These are phyloP conservation scores for Calcarius lapponicus DNA, from an alignment of 2,797 vertebrate species.

Conservation along the genomic window DNA sequence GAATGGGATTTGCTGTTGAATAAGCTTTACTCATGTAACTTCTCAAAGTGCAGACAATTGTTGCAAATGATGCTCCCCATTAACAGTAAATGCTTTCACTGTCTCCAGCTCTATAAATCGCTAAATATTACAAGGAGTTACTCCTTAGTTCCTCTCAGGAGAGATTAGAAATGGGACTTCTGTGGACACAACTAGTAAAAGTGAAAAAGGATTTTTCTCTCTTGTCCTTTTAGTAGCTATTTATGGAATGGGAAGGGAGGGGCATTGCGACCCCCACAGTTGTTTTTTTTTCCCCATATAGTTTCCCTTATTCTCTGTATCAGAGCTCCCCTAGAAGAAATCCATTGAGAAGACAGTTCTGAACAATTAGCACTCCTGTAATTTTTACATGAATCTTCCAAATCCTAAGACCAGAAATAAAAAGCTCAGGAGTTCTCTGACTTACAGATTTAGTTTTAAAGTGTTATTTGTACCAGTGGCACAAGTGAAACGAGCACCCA, in stretches of 20 bases:
- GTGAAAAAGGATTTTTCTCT: neutral
- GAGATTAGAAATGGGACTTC: constrained; percentile 47
- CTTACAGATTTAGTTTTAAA: neutral
- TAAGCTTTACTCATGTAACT: constrained; percentile 26
- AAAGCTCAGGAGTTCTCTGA: neutral
- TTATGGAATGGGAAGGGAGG: neutral
- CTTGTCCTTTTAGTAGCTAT: constrained; percentile 33
- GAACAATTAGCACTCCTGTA: neutral
- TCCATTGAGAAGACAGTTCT: neutral
- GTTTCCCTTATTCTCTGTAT: neutral
- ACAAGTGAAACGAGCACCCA: accelerated
- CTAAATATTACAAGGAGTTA: constrained; percentile 51
- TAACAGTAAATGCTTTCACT: constrained; percentile 56
- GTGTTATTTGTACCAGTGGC: neutral
- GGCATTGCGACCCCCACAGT: neutral
- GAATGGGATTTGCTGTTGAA: neutral
- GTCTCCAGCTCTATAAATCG: constrained; percentile 45
- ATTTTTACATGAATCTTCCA: neutral
- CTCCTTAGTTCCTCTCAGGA: constrained; percentile 13
- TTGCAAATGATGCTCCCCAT: constrained; percentile 58
- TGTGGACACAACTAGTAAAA: constrained; percentile 31
- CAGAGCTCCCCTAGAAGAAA: neutral
- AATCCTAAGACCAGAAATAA: neutral
- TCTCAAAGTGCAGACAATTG: constrained; percentile 57
- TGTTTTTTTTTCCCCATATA: neutral